Evolutionary conservation across 2,113 vertebrate genomes (phyloP), one percentile per base, ranked within the genome.

Genomic region (Otocyon megalotis): DNA sequence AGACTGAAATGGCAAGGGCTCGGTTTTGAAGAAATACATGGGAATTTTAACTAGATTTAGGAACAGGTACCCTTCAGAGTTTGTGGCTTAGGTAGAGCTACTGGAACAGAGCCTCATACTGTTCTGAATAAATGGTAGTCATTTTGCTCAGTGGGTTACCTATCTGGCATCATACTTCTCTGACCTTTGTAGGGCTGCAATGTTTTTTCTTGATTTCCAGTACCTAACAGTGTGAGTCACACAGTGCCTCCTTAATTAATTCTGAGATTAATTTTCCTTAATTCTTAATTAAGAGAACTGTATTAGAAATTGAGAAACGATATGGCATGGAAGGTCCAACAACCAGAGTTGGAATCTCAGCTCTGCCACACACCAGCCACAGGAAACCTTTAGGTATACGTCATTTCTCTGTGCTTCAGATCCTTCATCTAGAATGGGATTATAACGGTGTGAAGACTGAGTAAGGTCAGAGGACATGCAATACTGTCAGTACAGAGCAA

Each of bases 41-140:
- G 35, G 37, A 67, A 74, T 37, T 92, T 86, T 82, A 74, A 74
- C 19, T 80, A 60, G 37, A 85, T 37, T 84, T 62, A 19, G 83
- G 63, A 88, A 92, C 20, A 54, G 37, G 50, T 60, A 62, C 37
- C 74, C 50, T 58, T 76, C 43, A 82, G 32, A 74, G 58, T 63
- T 35, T 30, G 24, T n/a, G 43, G 56, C n/a, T 35, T 85, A 87
- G 14, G 13, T 1, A 92, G 26, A 80, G 17, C 28, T 63, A 22
- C 13, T 48, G 5, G 50, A 81, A 94, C 54, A 48, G 5, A 74
- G 65, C 16, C 30, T 74, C 17, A 3, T 30, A 43, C 58, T 86
- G 17, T 43, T 67, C 58, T 86, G 10, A 76, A 60, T 22, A 80
- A 92, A 72, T 0, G 1, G n/a, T 12, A 37, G 14, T 19, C 35